Base-by-base conservation (phyloP, 2,113 vertebrate species). In the Lichenostomus cassidix region DNA sequence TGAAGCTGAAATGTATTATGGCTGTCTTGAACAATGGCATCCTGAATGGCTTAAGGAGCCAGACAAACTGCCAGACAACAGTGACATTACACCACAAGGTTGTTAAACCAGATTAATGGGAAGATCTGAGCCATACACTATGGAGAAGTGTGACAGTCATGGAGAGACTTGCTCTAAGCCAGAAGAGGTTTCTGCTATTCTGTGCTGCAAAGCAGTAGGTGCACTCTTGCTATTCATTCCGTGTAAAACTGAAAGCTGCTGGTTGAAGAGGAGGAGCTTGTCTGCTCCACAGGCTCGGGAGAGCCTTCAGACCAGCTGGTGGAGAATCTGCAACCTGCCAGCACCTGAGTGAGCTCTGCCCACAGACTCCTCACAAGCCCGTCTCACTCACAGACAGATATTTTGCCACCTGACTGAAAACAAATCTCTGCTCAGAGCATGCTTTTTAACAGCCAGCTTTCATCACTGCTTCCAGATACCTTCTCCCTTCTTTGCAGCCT, bases 321-420 rank as follows among this genome's bases (percentile, higher is more conserved):
- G 60, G 44, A 84, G 89, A 94, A 95, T 92, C 77, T 94, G 91
- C 63, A 94, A 63, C 89, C 89, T 94, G 91, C 89, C 91, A 95
- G 64, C 95, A 91, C 92, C 94, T 96, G 91, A 91, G 65, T 8
- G 7, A 92, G 89, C 47, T 71, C 89, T 91, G 87, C 87, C 90
- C 73, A 90, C 89, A 55, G 83, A 29, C 50, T 39, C 24, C 0
- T 83, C 90, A 55, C 60, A 74, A 70, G 41, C 77, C 64, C 6
- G 23, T 41, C 91, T 86, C 11, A 5, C 62, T 87, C 4, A 0
- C 92, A 95, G 78, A 75, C 73, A 70, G 80, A 70, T 89, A 95
- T 89, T 95, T 81, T 93, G 91, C 86, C 65, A 91, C 80, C 91
- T 64, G 74, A 92, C 91, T 96, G 60, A 97, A 94, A 96, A 93